phyloP scores from a whole-genome alignment of 2,888 invertebrate genomes.

The Dione juno region DNA sequence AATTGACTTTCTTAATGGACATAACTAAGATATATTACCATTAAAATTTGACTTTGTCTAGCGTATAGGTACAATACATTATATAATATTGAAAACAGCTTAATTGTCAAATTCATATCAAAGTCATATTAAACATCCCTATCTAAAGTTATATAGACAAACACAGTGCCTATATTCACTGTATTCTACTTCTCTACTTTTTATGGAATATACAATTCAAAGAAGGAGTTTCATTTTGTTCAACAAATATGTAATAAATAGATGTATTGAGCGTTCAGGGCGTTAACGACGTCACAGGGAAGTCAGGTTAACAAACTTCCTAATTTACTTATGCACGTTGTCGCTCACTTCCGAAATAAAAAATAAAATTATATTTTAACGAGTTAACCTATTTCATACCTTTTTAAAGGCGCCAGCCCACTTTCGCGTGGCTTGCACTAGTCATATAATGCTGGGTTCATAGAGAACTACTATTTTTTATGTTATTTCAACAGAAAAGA shows the following conservation, averaged over 20 bases:
- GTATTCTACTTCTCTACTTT: background rate
- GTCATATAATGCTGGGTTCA: slow-evolving; percentile 19
- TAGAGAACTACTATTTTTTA: slow-evolving; percentile 27
- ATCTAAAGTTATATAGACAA: too few species aligned
- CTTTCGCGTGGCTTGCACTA: slow-evolving; percentile 25
- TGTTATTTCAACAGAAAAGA: slow-evolving; percentile 27
- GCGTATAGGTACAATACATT: too few species aligned
- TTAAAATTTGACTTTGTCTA: too few species aligned
- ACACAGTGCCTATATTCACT: background rate
- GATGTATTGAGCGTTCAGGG: background rate
- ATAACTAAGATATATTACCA: too few species aligned
- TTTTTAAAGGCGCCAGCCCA: slow-evolving; percentile 34
- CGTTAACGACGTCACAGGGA: slow-evolving; percentile 22
- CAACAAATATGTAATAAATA: background rate
- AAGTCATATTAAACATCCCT: background rate
- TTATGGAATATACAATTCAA: background rate
- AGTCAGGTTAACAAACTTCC: slow-evolving; percentile 17
- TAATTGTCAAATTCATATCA: background rate
- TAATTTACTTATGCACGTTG: slow-evolving; percentile 20
- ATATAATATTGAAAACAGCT: too few species aligned
- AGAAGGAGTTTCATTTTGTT: background rate
- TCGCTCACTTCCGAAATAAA: slow-evolving; percentile 28
- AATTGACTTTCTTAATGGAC: too few species aligned
- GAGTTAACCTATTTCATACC: slow-evolving; percentile 31
- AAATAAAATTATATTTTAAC: slow-evolving; percentile 32